Conservation (phyloP, 2,888 invertebrate species). For the Leptinotarsa juncta region DNA sequence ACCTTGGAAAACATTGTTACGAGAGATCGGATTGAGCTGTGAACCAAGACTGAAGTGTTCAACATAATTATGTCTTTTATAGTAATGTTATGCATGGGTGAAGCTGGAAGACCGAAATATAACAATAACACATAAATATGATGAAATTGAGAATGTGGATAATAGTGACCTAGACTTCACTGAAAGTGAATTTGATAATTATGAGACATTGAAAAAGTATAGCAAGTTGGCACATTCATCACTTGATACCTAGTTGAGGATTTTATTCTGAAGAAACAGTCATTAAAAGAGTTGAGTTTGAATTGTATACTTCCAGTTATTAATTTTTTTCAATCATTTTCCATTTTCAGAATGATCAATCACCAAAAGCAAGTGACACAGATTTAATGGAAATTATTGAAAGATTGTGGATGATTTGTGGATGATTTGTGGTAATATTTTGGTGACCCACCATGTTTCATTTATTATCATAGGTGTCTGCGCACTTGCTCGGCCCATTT, state of each 20-base stretch:
- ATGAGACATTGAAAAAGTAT: background rate
- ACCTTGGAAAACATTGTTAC: slow-evolving; percentile 41
- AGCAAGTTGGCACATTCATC: background rate
- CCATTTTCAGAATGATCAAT: no score
- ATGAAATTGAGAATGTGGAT: slow-evolving; percentile 39
- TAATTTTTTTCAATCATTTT: no score
- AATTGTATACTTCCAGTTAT: no score
- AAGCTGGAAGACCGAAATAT: slow-evolving; percentile 35
- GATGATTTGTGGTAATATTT: no score
- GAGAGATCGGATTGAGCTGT: slow-evolving; percentile 28
- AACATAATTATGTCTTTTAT: slow-evolving; percentile 41
- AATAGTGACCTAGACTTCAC: slow-evolving; percentile 35
- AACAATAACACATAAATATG: slow-evolving; percentile 40
- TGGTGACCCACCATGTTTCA: no score
- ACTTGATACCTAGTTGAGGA: background rate
- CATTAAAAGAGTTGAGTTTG: no score
- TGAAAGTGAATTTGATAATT: slow-evolving; percentile 5
- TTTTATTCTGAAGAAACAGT: no score
- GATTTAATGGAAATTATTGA: no score
- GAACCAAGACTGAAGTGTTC: slow-evolving; percentile 39
- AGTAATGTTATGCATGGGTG: slow-evolving; percentile 42
- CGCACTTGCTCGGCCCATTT: no score
- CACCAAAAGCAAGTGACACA: no score
- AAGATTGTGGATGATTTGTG: no score
- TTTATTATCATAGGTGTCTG: no score